Conservation (phyloP, 2,113 vertebrate genomes). For the Pangasianodon hypophthalmus region DNA sequence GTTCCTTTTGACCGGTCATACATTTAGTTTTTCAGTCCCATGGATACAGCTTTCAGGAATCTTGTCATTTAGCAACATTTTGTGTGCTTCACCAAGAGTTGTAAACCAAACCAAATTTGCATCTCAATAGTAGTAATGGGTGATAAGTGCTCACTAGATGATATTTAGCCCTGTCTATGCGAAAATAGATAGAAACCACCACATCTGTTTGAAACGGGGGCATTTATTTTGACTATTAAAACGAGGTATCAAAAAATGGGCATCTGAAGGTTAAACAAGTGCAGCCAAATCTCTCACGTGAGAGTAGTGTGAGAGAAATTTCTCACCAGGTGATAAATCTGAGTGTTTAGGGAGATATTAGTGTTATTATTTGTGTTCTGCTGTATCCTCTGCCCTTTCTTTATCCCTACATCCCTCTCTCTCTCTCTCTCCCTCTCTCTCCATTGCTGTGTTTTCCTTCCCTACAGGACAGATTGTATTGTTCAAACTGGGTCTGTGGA, state of each 20-base stretch:
- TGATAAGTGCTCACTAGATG: not conserved
- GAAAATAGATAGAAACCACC: not conserved
- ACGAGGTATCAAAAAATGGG: not conserved
- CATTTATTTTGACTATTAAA: not conserved
- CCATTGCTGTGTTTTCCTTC: conserved; percentile 3
- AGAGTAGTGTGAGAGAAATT: not conserved
- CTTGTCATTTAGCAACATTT: not conserved
- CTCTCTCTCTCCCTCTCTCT: not conserved
- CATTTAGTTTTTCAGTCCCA: too few relatives aligned
- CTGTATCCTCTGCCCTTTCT: not conserved
- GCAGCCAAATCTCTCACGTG: too few relatives aligned
- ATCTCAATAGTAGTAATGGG: not conserved
- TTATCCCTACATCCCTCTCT: not conserved
- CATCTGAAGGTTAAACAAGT: conserved; percentile 12
- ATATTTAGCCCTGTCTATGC: not conserved
- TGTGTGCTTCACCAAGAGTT: not conserved
- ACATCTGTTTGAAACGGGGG: not conserved
- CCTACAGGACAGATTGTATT: conserved; percentile 52
- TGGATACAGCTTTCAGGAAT: too few relatives aligned
- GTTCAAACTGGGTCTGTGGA: conserved; percentile 47
- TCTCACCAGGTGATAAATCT: conserved; percentile 7
- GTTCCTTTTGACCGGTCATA: too few relatives aligned
- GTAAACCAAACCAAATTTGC: not conserved
- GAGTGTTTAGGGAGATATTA: conserved; percentile 31
- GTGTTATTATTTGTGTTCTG: conserved; percentile 44